phyloP scores from a whole-genome alignment of 2,113 vertebrate species.

The Oryzias woworae region DNA sequence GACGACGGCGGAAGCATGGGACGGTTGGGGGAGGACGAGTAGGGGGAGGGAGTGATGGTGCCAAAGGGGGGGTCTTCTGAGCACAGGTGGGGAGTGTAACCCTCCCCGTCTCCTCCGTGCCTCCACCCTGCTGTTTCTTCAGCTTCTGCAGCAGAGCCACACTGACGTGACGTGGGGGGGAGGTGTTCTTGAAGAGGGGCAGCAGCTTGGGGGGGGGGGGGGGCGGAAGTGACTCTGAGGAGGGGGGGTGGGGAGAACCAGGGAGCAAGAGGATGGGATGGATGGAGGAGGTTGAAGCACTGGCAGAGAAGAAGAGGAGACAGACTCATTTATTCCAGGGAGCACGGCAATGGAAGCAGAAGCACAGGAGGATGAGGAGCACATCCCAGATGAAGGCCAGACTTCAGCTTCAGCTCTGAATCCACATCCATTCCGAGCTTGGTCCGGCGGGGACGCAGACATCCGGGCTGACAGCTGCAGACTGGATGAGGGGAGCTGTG shows the following conservation, averaged over 20 bases:
- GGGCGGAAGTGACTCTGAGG: background rate
- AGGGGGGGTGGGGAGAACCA: background rate
- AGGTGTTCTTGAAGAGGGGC: constrained; percentile 81
- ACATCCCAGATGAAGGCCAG: background rate
- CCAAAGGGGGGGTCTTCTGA: constrained; percentile 5
- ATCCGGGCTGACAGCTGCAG: constrained; percentile 5
- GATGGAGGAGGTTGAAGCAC: constrained; percentile 1
- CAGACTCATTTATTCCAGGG: background rate
- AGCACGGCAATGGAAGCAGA: background rate
- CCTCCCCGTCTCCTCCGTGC: background rate
- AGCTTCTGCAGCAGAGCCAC: constrained; percentile 52
- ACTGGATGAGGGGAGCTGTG: constrained; percentile 33
- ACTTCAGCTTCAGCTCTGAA: background rate
- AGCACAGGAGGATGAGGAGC: constrained; percentile 10
- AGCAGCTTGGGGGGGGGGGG: constrained; percentile 69
- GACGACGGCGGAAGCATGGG: constrained; percentile 10
- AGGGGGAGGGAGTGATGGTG: background rate
- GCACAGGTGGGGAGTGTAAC: background rate
- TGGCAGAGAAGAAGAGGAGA: background rate
- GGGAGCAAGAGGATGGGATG: background rate
- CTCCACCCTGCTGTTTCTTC: constrained; percentile 26
- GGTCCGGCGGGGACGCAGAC: constrained; percentile 31
- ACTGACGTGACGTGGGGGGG: constrained; percentile 56
- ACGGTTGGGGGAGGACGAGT: background rate
- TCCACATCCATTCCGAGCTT: constrained; percentile 9